Evolutionary conservation across 2,113 vertebrate species (phyloP), one percentile per base, ranked within the genome.

Genomic region (Alaudala cheleensis): DNA sequence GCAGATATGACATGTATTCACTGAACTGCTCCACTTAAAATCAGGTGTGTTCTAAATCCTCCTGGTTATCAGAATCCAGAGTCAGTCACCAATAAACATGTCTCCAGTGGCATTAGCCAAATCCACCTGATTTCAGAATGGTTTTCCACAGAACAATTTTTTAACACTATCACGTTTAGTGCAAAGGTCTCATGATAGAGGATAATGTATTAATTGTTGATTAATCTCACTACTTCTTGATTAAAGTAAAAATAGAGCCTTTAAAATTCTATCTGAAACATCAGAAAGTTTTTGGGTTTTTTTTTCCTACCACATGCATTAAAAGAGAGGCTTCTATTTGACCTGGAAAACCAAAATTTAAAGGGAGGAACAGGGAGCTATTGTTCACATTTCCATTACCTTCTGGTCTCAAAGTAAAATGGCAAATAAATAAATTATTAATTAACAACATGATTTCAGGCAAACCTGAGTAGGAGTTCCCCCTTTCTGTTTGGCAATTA

Each of bases 381-480:
- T 53, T 73, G 15, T 47, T 89, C 72, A 61, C 39, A 64, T 84
- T 87, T 87, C 29, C 34, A 83, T 91, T 77, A 50, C 44, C 9
- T 74, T 78, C 76, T 83, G 10, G 6, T 86, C 91, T 94, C 34
- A 82, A 81, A 91, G 4, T 24, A 29, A 70, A 93, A 71, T 9
- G 33, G 26, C 29, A 85, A 95, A 76, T 88, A 90, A 91, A 85
- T 65, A 86, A 83, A 72, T 67, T 81, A 84, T 34, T 13, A 76
- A 80, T 53, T 19, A 44, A 56, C 42, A 17, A 85, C 44, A 54
- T 0, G 0, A 81, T 88, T 92, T 78, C 44, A 92, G 54, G 61
- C 33, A 71, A 89, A 84, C 21, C 24, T 62, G 44, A 93, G 91
- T 82, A 54, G 73, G 81, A 71, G 66, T 94, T 87, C 49, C 60